Evolutionary conservation across 2,888 invertebrate genomes (phyloP).

Genomic region (Leptopilina syphax): DNA sequence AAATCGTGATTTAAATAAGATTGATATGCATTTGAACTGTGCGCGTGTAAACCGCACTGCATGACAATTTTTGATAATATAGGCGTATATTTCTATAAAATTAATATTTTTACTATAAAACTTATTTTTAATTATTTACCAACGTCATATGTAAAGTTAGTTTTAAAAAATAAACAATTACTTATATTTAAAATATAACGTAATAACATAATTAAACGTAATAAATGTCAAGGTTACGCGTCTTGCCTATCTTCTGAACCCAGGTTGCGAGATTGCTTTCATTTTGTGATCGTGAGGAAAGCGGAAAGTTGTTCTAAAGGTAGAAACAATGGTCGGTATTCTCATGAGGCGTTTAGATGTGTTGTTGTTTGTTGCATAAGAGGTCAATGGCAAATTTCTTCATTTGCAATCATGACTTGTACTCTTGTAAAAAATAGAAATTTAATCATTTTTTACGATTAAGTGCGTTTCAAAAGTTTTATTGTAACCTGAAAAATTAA

Average conservation of each 20-base stretch:
- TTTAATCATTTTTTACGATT: not conserved
- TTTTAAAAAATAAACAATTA: not conserved
- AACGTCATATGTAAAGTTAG: too few species aligned
- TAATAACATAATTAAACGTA: not conserved
- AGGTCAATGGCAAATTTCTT: conserved; percentile 35
- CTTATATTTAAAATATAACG: not conserved
- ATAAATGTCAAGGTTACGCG: conserved; percentile 12
- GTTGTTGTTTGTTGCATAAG: conserved; percentile 4
- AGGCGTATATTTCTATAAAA: too few species aligned
- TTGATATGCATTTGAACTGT: too few species aligned
- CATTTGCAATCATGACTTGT: not conserved
- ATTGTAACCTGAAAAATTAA: too few species aligned
- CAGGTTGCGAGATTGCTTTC: conserved; percentile 31
- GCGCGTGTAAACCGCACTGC: too few species aligned
- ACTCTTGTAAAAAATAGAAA: not conserved
- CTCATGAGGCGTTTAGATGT: conserved; percentile 20
- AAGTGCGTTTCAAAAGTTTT: not conserved
- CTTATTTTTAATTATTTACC: not conserved
- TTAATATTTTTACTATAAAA: not conserved
- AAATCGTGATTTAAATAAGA: too few species aligned
- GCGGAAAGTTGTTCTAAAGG: conserved; percentile 34
- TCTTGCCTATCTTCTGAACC: conserved; percentile 8
- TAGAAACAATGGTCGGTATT: conserved; percentile 29
- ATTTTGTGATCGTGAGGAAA: conserved; percentile 24
- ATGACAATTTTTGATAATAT: too few species aligned